Conservation (phyloP, 2,888 invertebrate species). For the Choreutis nemorana region DNA sequence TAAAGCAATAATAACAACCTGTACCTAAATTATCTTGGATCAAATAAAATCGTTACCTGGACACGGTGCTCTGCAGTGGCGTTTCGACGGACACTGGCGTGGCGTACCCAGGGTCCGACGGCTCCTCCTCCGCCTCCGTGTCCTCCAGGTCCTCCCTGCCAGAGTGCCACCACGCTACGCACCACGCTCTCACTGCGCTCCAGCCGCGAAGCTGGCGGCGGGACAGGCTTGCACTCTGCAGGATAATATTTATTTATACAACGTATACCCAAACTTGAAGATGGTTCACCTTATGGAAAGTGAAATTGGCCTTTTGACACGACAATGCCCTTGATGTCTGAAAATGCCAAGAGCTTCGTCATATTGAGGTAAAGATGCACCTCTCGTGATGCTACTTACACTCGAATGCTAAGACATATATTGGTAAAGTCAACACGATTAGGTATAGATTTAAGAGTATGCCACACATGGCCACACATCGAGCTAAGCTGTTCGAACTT, state of each 20-base stretch:
- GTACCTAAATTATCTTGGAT: no score
- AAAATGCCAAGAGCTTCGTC: not conserved
- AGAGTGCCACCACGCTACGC: constrained; percentile 91
- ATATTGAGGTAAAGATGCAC: no score
- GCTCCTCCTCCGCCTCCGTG: constrained; percentile 79
- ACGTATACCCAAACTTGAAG: constrained; percentile 9
- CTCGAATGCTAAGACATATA: no score
- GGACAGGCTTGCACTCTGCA: constrained; percentile 22
- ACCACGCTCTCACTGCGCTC: constrained; percentile 75
- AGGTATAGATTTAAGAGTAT: no score
- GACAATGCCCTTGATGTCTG: not conserved
- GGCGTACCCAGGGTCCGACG: constrained; percentile 79
- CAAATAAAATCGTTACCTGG: constrained; percentile 67
- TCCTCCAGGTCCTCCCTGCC: constrained; percentile 84
- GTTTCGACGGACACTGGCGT: constrained; percentile 88
- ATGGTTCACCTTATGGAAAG: not conserved
- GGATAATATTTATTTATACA: not conserved
- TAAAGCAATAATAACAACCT: no score
- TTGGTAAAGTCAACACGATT: no score
- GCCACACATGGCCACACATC: no score
- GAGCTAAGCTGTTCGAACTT: no score
- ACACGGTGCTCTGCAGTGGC: constrained; percentile 85
- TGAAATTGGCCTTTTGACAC: not conserved
- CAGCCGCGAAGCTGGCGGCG: constrained; percentile 49
- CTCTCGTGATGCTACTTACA: no score